A percentile compares a stretch with the other conserved stretches of the same genome.
Evolutionary conservation across 1,140 invertebrate species (phyloP).

Genomic region (Drosophila teissieri): DNA sequence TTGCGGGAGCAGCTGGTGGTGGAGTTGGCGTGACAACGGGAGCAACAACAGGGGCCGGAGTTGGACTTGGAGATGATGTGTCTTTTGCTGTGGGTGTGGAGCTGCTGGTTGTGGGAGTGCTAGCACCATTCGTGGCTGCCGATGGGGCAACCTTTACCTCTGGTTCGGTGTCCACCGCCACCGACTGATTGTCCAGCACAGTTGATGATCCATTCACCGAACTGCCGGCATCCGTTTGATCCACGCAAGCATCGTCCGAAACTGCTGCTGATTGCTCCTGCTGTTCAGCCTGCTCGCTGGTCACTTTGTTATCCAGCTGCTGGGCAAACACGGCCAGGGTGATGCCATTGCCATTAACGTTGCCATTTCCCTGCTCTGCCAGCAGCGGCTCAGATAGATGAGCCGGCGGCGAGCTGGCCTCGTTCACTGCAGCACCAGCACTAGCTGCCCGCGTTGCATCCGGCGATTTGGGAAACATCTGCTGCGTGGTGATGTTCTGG

Average conservation of each 20-base stretch:
- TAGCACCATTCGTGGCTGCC: slow-evolving; percentile 49
- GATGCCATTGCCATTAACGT: slow-evolving; percentile 66
- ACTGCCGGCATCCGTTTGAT: slow-evolving; percentile 64
- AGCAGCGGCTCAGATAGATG: slow-evolving; percentile 60
- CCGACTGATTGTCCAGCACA: slow-evolving; percentile 17
- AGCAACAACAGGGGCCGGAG: slow-evolving; percentile 1
- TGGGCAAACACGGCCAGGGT: slow-evolving; percentile 71
- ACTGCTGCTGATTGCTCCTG: slow-evolving; percentile 23
- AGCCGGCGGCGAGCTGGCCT: slow-evolving; percentile 52
- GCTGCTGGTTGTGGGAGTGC: slow-evolving; percentile 15
- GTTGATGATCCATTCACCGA: slow-evolving; percentile 36
- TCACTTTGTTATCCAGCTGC: slow-evolving; percentile 74
- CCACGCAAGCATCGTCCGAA: slow-evolving; percentile 44
- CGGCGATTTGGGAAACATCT: slow-evolving; percentile 81
- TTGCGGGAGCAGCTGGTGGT: slow-evolving; percentile 52
- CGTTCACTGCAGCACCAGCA: slow-evolving; percentile 40
- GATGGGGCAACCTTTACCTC: slow-evolving; percentile 29
- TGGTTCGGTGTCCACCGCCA: slow-evolving; percentile 19
- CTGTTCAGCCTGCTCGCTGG: slow-evolving; percentile 60
- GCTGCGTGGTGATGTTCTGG: slow-evolving; percentile 81
- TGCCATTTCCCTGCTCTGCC: slow-evolving; percentile 49
- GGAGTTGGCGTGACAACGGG: slow-evolving; percentile 23
- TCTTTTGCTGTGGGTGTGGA: slow-evolving; percentile 12
- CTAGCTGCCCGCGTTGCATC: slow-evolving; percentile 64
- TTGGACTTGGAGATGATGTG: slow-evolving; percentile 7